Percentiles rank a stretch among this genome's conserved stretches.
These are phyloP conservation scores for Tor tambroides DNA, from an alignment of 2,113 vertebrate genomes.

Conservation along the genomic window DNA sequence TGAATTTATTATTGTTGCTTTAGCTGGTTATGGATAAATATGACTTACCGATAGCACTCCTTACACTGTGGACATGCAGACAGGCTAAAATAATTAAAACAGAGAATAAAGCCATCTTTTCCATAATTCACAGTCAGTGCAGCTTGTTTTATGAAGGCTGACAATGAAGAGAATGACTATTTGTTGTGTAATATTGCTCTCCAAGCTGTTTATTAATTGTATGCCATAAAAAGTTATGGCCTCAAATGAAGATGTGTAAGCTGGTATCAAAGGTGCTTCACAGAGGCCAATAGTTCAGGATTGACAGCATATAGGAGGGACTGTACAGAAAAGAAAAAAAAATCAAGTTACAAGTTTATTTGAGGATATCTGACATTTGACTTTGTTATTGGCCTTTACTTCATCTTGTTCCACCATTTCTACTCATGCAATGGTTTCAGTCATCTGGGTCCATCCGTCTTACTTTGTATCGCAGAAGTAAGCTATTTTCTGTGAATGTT, in stretches of 20 bases:
- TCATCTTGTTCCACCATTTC: background rate
- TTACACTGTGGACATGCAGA: constrained; percentile 28
- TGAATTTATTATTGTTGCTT: background rate
- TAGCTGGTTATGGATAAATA: background rate
- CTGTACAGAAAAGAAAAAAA: too few species aligned
- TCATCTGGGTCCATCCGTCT: background rate
- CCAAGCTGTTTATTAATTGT: background rate
- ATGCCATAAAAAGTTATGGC: constrained; percentile 3
- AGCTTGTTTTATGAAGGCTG: background rate
- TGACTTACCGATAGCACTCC: constrained; percentile 65
- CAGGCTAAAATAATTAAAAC: constrained; percentile 42
- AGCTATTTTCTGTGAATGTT: background rate
- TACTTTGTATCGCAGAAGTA: background rate
- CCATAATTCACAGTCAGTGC: constrained; percentile 21
- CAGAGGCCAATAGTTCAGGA: background rate
- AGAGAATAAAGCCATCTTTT: background rate
- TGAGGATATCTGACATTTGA: background rate
- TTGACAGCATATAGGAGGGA: background rate
- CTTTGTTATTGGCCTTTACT: background rate
- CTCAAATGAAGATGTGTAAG: background rate
- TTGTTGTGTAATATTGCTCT: background rate
- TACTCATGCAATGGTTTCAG: background rate
- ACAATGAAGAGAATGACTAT: background rate
- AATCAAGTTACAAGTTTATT: background rate
- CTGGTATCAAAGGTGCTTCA: constrained; percentile 37